phyloP scores from a whole-genome alignment of 2,888 invertebrate genomes.

The Antheraea yamamai region DNA sequence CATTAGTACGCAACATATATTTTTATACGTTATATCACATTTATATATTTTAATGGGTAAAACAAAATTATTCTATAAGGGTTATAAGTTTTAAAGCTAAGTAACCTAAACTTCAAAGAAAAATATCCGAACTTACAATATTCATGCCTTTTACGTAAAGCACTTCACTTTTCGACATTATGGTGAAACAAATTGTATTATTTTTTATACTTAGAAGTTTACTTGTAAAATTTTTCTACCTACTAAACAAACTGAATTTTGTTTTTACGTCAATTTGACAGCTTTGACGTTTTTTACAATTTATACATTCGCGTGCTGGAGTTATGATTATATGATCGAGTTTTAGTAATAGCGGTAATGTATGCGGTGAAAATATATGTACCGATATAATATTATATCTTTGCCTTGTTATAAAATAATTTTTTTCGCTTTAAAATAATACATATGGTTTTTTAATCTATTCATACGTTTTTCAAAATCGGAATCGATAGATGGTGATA shows the following conservation, averaged over 20 bases:
- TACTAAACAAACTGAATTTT: background rate
- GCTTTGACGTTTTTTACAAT: too few species aligned
- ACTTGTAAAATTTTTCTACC: background rate
- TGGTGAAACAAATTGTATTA: slow-evolving; percentile 21
- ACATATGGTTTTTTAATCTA: too few species aligned
- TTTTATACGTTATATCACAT: background rate
- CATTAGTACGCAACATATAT: background rate
- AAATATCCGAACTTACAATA: slow-evolving; percentile 32
- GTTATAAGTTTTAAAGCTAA: background rate
- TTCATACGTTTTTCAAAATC: too few species aligned
- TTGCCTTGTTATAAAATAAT: too few species aligned
- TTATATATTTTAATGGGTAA: background rate
- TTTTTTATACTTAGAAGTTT: background rate
- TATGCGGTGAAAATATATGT: too few species aligned
- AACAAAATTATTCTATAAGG: background rate
- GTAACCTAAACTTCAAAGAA: background rate
- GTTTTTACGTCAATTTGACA: background rate
- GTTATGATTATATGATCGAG: too few species aligned
- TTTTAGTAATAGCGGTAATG: too few species aligned
- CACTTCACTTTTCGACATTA: slow-evolving; percentile 52
- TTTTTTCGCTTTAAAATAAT: too few species aligned
- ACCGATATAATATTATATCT: too few species aligned
- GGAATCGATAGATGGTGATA: too few species aligned
- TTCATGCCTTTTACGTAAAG: slow-evolving; percentile 60
- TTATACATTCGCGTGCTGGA: too few species aligned